Percentiles rank a stretch among this genome's conserved stretches.
Conservation (phyloP, 92 coral and sea anemone genomes). For the Actinostola sp. region DNA sequence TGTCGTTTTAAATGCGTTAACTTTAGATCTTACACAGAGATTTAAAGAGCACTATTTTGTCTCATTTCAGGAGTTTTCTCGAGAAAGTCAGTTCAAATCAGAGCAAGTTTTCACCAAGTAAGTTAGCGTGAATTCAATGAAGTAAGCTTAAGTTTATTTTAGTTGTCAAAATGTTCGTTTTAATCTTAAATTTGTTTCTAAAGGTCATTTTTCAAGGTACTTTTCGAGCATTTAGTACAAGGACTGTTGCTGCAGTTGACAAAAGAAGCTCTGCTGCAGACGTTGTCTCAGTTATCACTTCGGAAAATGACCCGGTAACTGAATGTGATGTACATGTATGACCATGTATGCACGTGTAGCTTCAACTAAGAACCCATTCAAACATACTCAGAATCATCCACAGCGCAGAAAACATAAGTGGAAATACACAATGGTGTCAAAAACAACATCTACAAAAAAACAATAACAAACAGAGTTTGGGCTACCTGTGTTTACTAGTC, state of each 20-base stretch:
- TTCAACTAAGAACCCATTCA: too few relatives aligned
- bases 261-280: constrained; percentile 1
- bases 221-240: constrained; percentile 20
- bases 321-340: too few relatives aligned
- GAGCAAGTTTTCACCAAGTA: constrained; percentile 8
- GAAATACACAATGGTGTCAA: too few relatives aligned
- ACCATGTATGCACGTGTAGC: too few relatives aligned
- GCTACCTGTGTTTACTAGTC: constrained; percentile 20
- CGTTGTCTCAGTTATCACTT: constrained; percentile 3
- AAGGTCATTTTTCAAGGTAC: neutral
- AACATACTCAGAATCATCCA: too few relatives aligned
- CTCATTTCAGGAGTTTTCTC: constrained; percentile 11
- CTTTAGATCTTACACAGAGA: neutral
- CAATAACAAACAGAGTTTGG: neutral
- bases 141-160: neutral
- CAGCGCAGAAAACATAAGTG: too few relatives aligned
- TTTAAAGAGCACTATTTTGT: neutral
- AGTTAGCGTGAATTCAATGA: neutral
- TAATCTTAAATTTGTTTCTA: neutral
- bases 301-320: constrained; percentile 51
- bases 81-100: neutral
- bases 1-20: constrained; percentile 6
- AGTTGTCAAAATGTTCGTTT: neutral
- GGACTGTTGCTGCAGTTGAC: neutral
- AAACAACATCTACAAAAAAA: too few relatives aligned